A percentile compares a stretch with the other conserved stretches of the same genome.
Evolutionary conservation across 1,140 invertebrate genomes (phyloP).

Genomic region (Plectrocnemia conspersa): DNA sequence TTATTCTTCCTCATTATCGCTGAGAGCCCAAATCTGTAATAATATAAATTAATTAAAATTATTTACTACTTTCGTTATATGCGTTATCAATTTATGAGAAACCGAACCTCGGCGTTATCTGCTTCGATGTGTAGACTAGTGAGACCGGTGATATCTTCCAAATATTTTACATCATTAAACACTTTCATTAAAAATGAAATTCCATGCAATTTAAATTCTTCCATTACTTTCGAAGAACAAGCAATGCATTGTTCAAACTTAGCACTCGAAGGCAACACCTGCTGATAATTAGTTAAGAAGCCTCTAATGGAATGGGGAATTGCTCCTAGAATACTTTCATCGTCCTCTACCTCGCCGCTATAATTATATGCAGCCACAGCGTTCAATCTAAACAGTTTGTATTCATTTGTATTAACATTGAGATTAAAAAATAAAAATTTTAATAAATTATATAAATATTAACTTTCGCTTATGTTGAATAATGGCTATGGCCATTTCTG

Average conservation of each 20-base stretch:
- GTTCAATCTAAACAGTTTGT: constrained; percentile 45
- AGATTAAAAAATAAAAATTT: constrained; percentile 38
- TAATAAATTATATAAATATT: neutral
- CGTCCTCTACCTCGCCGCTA: constrained; percentile 47
- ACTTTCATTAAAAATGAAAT: constrained; percentile 79
- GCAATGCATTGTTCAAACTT: constrained; percentile 90
- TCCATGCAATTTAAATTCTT: constrained; percentile 62
- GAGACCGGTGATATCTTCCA: constrained; percentile 86
- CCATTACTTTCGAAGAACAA: constrained; percentile 70
- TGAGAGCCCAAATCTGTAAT: constrained; percentile 35
- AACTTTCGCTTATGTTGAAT: constrained; percentile 75
- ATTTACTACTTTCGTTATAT: neutral
- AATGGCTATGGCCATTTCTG: constrained; percentile 83
- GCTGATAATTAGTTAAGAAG: constrained; percentile 76
- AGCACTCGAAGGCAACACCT: constrained; percentile 73
- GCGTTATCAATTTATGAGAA: neutral
- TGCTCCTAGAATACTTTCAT: constrained; percentile 71
- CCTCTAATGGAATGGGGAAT: constrained; percentile 93
- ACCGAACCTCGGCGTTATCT: constrained; percentile 58
- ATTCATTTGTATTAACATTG: constrained; percentile 38
- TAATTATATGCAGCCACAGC: constrained; percentile 59
- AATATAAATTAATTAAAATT: constrained; percentile 16
- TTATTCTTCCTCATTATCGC: constrained; percentile 33
- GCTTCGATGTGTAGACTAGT: constrained; percentile 65
- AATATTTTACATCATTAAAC: constrained; percentile 77